These are phyloP conservation scores for Platycnemis pennipes DNA, from an alignment of 2,888 invertebrate genomes.

Conservation along the genomic window DNA sequence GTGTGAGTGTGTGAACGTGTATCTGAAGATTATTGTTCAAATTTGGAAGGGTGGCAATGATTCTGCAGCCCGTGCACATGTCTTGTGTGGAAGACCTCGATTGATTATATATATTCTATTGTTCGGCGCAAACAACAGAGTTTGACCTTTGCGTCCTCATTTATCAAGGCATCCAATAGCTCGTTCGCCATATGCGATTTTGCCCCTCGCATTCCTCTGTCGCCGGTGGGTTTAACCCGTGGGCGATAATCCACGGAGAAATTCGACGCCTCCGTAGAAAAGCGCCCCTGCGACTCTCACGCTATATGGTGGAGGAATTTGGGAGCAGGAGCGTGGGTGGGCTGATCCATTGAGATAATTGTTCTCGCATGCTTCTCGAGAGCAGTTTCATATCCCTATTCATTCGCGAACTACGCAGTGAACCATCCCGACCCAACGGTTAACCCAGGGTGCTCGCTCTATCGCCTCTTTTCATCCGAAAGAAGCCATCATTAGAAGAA, in stretches of 20 bases:
- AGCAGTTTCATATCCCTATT: conserved; percentile 7
- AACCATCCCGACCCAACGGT: not conserved
- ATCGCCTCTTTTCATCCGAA: not conserved
- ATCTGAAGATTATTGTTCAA: too few species aligned
- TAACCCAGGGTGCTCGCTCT: not conserved
- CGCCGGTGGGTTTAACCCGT: not conserved
- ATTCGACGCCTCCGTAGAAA: not conserved
- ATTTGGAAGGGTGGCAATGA: too few species aligned
- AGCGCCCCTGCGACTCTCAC: not conserved
- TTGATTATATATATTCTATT: too few species aligned
- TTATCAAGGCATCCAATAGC: not conserved
- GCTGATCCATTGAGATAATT: not conserved
- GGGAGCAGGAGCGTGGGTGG: not conserved
- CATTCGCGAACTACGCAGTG: not conserved
- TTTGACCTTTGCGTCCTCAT: not conserved
- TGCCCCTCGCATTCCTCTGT: not conserved
- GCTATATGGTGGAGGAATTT: not conserved
- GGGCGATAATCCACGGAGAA: not conserved
- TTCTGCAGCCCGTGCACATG: too few species aligned
- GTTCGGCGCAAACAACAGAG: too few species aligned
- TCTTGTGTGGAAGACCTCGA: too few species aligned
- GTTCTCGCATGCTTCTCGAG: not conserved
- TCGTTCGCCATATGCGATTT: not conserved
- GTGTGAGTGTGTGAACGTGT: too few species aligned
- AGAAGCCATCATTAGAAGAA: not conserved